These are phyloP conservation scores for Mobula hypostoma DNA, from an alignment of 2,113 vertebrate species.

Conservation along the genomic window DNA sequence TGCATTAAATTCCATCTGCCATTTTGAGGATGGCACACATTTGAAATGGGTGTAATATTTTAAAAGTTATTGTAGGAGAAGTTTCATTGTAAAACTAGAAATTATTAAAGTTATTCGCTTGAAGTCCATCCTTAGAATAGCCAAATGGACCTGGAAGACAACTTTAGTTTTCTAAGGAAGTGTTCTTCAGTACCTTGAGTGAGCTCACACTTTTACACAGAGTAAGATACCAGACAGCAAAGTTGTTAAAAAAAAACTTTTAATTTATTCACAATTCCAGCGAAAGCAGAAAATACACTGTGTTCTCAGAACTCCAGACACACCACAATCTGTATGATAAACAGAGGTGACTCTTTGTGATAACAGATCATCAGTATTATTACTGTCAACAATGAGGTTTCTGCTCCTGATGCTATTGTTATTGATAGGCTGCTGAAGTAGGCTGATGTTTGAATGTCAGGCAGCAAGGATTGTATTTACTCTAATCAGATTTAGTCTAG, in stretches of 20 bases:
- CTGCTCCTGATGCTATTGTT: not conserved
- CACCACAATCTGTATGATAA: constrained; percentile 5
- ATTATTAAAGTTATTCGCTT: not conserved
- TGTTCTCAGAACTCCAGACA: constrained; percentile 20
- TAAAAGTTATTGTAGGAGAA: not conserved
- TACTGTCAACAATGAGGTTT: not conserved
- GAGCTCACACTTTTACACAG: constrained; percentile 22
- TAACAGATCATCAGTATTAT: constrained; percentile 3
- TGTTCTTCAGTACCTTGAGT: not conserved
- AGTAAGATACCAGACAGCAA: constrained; percentile 37
- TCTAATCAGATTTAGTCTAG: not conserved
- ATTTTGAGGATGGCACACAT: too few relatives aligned
- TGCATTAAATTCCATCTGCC: too few relatives aligned
- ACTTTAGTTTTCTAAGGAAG: not conserved
- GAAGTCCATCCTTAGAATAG: not conserved
- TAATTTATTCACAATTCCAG: constrained; percentile 36
- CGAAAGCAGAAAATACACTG: constrained; percentile 21
- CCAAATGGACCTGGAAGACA: not conserved
- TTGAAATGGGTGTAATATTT: not conserved
- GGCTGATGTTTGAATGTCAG: constrained; percentile 19
- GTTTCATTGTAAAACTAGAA: not conserved
- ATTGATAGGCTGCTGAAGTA: not conserved
- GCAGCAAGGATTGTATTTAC: not conserved
- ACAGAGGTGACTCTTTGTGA: constrained; percentile 9
- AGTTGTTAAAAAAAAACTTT: constrained; percentile 31